Evolutionary conservation across 2,113 vertebrate species (phyloP), one percentile per base, ranked within the genome.

Genomic region (Eretmochelys imbricata): DNA sequence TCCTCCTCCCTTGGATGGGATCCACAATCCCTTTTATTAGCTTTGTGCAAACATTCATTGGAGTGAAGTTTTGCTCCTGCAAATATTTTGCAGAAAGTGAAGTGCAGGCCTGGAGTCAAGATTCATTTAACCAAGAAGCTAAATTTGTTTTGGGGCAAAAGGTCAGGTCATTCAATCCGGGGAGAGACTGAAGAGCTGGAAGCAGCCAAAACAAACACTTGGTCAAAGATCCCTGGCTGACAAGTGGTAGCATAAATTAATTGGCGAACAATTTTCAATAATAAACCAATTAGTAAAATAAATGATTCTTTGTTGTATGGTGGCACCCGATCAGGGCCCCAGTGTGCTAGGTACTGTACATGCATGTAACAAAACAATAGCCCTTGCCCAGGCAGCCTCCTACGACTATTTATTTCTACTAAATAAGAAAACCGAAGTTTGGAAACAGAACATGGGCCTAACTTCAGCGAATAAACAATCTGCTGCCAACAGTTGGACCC

Each of bases 61-160:
- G 92, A 78, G 89, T 87, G 93, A 95, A 95, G 84, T 7, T 95
- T 91, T 95, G 90, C 91, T 91, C 93, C 87, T 0, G 1, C 83
- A 89, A 0, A 0, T 85, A 10, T 88, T 91, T 89, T 96, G 92
- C 93, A 94, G 94, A 87, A 95, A 95, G 87, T 35, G 24, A 95
- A 69, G 93, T 92, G 96, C 65, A 91, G 96, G 92, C 95, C 11
- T 2, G 54, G 82, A 91, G 96, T 96, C 96, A 96, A 91, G 80
- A 85, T 85, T 94, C 75, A 54, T 90, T 95, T 97, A 95, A 92
- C 81, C 79, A 93, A 91, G 87, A 50, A 96, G 38, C 91, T 96
- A 19, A 93, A 97, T 97, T 97, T 97, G 89, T 95, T 93, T 95
- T 88, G 78, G 92, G 92, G 85, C 90, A 96, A 94, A 94, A 92